A percentile compares a stretch with the other conserved stretches of the same genome.
Evolutionary conservation across 2,797 vertebrate species (phyloP).

Genomic region (Ceryle rudis): DNA sequence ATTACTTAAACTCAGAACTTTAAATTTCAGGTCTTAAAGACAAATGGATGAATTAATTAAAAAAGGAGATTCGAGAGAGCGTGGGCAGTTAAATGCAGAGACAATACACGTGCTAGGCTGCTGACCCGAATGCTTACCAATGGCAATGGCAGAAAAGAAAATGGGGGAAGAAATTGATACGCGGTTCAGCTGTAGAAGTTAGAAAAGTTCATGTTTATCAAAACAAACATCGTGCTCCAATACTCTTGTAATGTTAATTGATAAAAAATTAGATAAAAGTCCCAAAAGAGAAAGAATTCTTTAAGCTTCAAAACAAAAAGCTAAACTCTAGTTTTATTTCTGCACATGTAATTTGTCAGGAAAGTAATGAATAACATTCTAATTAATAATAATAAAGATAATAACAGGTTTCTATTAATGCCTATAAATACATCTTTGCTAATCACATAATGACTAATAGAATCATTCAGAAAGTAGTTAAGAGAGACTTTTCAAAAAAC

Average conservation of each 20-base stretch:
- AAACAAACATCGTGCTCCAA: not conserved
- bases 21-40: conserved; percentile 29
- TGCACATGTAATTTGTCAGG: conserved; percentile 21
- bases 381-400: conserved; percentile 12
- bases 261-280: not conserved
- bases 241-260: not conserved
- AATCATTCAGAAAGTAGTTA: conserved; percentile 71
- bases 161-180: not conserved
- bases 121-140: not conserved
- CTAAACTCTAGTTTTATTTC: conserved; percentile 49
- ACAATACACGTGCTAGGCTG: not conserved
- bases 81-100: not conserved
- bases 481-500: conserved; percentile 52
- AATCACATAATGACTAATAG: conserved; percentile 38
- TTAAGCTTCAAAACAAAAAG: not conserved
- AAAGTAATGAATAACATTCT: not conserved
- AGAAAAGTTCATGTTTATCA: not conserved
- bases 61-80: not conserved
- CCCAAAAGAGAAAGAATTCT: not conserved
- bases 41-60: conserved; percentile 16
- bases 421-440: not conserved
- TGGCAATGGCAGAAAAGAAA: not conserved
- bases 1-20: conserved; percentile 37
- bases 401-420: not conserved
- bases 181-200: not conserved